Conservation (phyloP, 2,797 vertebrate species). For the Diceros bicornis region DNA sequence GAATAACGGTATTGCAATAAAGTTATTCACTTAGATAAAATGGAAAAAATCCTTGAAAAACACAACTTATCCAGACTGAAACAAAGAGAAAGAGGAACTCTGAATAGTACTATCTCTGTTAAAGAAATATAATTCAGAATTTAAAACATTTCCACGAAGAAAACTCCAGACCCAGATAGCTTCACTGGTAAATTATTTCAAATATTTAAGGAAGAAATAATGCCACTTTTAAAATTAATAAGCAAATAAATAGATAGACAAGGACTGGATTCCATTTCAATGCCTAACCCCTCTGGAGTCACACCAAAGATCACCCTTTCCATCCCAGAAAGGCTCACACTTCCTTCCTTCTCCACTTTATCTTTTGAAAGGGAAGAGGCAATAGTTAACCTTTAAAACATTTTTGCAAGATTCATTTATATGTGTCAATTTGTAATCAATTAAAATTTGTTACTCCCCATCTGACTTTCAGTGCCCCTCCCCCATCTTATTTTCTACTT, state of each 20-base stretch:
- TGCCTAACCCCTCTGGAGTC: neutral
- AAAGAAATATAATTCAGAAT: constrained; percentile 5
- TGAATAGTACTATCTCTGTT: neutral
- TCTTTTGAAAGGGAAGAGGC: constrained; percentile 14
- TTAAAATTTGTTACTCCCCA: neutral
- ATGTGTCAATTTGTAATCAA: neutral
- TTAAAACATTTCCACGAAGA: constrained; percentile 53
- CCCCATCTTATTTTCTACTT: neutral
- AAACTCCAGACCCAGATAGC: constrained; percentile 7
- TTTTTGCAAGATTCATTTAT: constrained; percentile 16
- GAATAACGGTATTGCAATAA: neutral
- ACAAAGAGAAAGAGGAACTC: neutral
- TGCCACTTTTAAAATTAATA: constrained; percentile 21
- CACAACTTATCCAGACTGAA: constrained; percentile 9
- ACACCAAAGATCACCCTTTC: neutral
- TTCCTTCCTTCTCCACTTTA: constrained; percentile 16
- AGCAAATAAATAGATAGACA: neutral
- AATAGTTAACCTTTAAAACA: neutral
- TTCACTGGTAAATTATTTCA: neutral
- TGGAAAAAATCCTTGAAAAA: neutral
- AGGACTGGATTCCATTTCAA: neutral
- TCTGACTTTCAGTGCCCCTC: neutral
- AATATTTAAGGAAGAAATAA: constrained; percentile 49
- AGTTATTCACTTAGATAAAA: constrained; percentile 13
- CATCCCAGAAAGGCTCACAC: neutral